Conservation (phyloP, 2,888 invertebrate genomes). For the Macaria notata region DNA sequence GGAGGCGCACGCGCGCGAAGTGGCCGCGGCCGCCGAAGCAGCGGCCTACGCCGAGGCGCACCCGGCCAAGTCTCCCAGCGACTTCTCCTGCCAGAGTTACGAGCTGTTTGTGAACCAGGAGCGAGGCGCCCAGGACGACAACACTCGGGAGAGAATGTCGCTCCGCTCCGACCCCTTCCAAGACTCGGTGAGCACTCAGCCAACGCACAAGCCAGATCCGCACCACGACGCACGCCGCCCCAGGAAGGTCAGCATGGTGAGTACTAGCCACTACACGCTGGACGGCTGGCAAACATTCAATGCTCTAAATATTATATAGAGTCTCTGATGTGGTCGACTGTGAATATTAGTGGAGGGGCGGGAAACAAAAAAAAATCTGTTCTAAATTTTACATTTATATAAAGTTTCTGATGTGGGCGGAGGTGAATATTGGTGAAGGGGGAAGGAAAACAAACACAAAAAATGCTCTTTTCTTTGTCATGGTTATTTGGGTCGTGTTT, state of each 20-base stretch:
- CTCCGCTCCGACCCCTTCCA: slow-evolving; percentile 93
- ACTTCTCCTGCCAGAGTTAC: slow-evolving; percentile 95
- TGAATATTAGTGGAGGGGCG: too few relatives aligned
- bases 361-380: too few relatives aligned
- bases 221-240: slow-evolving; percentile 77
- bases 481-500: too few relatives aligned
- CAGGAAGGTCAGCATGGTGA: slow-evolving; percentile 97
- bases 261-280: slow-evolving; percentile 70
- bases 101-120: slow-evolving; percentile 95
- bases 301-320: not conserved
- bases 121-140: slow-evolving; percentile 93
- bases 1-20: slow-evolving; percentile 83
- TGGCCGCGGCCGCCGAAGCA: slow-evolving; percentile 84
- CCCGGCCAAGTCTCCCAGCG: slow-evolving; percentile 94
- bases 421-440: too few relatives aligned
- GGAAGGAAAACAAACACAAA: too few relatives aligned
- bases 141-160: slow-evolving; percentile 95
- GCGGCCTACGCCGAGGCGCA: slow-evolving; percentile 84
- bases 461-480: too few relatives aligned
- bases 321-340: too few relatives aligned
- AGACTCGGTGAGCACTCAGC: slow-evolving; percentile 93
- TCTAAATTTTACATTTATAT: too few relatives aligned
- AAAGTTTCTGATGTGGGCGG: too few relatives aligned
- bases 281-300: slow-evolving; percentile 64
- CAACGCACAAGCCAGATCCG: slow-evolving; percentile 83